Percentiles rank a stretch among this genome's conserved stretches.
Conservation (phyloP, 2,888 invertebrate genomes). For the Portevinia maculata region DNA sequence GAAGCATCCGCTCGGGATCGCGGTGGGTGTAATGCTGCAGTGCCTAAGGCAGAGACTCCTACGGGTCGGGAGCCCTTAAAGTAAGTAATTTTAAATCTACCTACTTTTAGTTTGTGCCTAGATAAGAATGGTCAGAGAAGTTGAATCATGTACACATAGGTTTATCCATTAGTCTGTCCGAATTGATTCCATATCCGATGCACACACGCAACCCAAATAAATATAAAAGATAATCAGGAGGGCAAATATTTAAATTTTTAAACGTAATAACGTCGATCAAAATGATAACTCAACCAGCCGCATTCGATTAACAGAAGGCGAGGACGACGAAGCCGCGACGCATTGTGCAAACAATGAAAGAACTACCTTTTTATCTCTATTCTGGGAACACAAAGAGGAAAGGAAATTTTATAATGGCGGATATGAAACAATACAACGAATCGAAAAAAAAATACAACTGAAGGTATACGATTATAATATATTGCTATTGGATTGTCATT, state of each 20-base stretch:
- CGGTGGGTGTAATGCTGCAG: too few relatives aligned
- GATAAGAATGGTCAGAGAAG: too few relatives aligned
- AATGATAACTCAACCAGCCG: conserved; percentile 46
- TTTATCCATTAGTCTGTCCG: too few relatives aligned
- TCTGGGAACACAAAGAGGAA: conserved; percentile 20
- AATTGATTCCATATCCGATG: conserved; percentile 15
- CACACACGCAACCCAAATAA: neutral
- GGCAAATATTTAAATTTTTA: conserved; percentile 60
- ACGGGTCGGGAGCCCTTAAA: too few relatives aligned
- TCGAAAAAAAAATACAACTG: conserved; percentile 15
- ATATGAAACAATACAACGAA: conserved; percentile 67
- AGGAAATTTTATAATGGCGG: conserved; percentile 66
- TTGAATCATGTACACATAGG: too few relatives aligned
- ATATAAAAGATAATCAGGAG: conserved; percentile 34
- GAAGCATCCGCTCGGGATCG: too few relatives aligned
- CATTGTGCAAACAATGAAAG: conserved; percentile 51
- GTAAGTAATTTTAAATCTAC: too few relatives aligned
- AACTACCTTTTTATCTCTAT: conserved; percentile 49
- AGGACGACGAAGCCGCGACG: neutral
- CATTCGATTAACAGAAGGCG: conserved; percentile 37
- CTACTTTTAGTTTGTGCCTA: too few relatives aligned
- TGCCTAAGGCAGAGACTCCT: too few relatives aligned
- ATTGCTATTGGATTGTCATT: conserved; percentile 64
- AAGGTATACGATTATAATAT: neutral
- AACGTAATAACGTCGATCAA: conserved; percentile 50